Evolutionary conservation across 2,888 invertebrate genomes (phyloP).

Genomic region (Lamellibrachia satsuma): DNA sequence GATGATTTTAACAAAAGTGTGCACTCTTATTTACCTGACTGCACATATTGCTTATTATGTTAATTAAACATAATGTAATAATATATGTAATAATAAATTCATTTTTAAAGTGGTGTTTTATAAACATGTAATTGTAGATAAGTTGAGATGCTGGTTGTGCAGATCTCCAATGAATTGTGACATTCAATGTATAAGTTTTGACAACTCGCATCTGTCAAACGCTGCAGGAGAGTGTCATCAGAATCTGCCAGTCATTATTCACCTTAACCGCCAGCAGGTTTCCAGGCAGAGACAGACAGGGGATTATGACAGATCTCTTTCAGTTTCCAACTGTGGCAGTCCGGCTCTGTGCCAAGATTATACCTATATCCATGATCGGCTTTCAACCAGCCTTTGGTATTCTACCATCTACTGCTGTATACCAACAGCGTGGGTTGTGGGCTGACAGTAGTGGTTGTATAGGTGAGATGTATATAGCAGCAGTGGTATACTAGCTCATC

Average conservation of each 20-base stretch:
- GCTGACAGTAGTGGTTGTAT: neutral
- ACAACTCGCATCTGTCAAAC: neutral
- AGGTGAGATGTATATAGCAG: neutral
- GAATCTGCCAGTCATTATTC: neutral
- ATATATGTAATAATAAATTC: neutral
- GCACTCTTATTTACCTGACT: too few relatives aligned
- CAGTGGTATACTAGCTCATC: neutral
- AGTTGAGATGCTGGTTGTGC: neutral
- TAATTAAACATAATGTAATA: neutral
- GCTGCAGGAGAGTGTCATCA: neutral
- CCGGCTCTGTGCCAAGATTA: neutral
- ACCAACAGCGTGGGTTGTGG: neutral
- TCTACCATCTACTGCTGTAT: neutral
- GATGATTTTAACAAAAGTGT: too few relatives aligned
- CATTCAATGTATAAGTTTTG: neutral
- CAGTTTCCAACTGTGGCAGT: neutral
- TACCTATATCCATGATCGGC: neutral
- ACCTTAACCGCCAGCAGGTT: neutral
- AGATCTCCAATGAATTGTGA: neutral
- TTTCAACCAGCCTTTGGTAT: neutral
- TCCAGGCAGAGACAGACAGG: neutral
- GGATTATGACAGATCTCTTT: neutral
- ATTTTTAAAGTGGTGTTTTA: neutral
- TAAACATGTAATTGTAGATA: neutral
- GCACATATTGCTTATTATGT: neutral